Evolutionary conservation across 2,113 vertebrate genomes (phyloP).

Genomic region (Podarcis muralis): DNA sequence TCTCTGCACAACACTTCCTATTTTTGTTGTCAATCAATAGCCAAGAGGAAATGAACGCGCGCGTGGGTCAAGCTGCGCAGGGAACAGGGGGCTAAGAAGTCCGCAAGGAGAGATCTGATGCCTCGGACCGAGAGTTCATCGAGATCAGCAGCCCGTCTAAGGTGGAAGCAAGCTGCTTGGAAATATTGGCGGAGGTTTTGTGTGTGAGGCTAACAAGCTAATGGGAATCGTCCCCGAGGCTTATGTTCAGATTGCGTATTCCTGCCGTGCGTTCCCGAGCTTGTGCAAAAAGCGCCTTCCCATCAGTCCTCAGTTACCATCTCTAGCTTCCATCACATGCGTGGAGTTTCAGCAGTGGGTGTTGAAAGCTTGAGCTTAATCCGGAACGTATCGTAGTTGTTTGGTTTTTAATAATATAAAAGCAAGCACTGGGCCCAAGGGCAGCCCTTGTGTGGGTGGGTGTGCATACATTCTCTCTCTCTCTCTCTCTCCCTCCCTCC

Average conservation of each 20-base stretch:
- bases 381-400: too few species aligned
- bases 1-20: neutral
- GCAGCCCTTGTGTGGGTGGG: neutral
- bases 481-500: too few species aligned
- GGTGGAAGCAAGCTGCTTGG: neutral
- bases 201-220: too few species aligned
- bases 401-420: neutral
- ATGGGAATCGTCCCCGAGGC: neutral
- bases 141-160: too few species aligned
- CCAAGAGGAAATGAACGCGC: neutral
- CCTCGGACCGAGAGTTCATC: too few species aligned
- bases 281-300: neutral
- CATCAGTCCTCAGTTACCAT: neutral
- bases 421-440: neutral
- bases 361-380: neutral
- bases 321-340: neutral
- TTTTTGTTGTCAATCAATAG: constrained; percentile 8
- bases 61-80: neutral
- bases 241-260: too few species aligned
- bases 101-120: neutral
- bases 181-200: neutral
- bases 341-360: neutral
- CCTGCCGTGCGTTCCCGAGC: neutral
- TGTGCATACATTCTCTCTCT: neutral
- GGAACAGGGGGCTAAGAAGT: neutral